These are phyloP conservation scores for Coturnix japonica DNA, from an alignment of 2,113 vertebrate genomes.

Conservation along the genomic window DNA sequence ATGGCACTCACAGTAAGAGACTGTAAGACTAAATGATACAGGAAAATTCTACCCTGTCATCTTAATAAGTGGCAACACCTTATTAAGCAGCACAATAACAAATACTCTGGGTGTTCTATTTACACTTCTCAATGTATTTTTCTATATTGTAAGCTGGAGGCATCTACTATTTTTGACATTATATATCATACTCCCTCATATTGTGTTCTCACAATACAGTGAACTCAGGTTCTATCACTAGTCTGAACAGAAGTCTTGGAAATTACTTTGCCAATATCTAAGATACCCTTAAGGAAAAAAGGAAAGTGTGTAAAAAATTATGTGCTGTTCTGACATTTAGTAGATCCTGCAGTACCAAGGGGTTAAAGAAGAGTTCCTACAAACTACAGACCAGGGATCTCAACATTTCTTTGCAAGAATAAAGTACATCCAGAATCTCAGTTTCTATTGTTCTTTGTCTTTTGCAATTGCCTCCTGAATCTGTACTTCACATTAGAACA, in stretches of 20 bases:
- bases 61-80: background rate
- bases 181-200: background rate
- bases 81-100: background rate
- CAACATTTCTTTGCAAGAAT: background rate
- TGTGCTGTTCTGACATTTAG: background rate
- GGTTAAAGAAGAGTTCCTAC: background rate
- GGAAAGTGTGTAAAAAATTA: background rate
- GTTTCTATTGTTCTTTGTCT: conserved; percentile 36
- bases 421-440: conserved; percentile 30
- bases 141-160: background rate
- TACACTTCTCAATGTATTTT: background rate
- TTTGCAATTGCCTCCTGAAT: conserved; percentile 43
- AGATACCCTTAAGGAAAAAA: background rate
- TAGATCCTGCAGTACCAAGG: background rate
- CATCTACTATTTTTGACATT: background rate
- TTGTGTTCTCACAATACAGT: background rate
- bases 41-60: background rate
- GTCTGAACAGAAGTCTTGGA: background rate
- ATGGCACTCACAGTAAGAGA: background rate
- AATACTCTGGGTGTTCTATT: background rate
- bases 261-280: background rate
- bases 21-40: background rate
- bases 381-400: background rate
- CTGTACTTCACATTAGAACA: conserved; percentile 27
- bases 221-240: background rate